Base-by-base conservation (phyloP, 2,888 invertebrate species). In the Tuberolachnus salignus region DNA sequence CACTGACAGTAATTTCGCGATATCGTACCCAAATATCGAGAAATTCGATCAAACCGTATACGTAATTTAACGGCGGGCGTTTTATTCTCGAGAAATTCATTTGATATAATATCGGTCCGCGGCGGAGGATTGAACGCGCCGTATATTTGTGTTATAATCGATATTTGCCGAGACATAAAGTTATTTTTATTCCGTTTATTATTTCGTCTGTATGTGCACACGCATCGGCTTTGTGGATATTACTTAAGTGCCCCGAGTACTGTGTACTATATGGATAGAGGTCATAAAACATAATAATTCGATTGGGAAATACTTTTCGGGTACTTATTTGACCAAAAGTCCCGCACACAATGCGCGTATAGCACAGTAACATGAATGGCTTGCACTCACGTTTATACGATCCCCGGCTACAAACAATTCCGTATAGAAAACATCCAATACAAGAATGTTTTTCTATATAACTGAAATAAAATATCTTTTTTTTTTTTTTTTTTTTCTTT, bases 401-500 rank as follows among this genome's bases (percentile, higher is more conserved):
- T 49, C n/a, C 42, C n/a, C 3, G 46, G 23, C 46, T 46, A 19
- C 71, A 13, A 71, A 71, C 57, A 71, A 59, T 71, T 70, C 42
- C 71, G 49, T 49, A 51, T 34, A 16, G 63, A 34, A 63, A 26
- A 34, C 72, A 46, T 51, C 34, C 61, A 19, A 51, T 61, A 61
- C 72, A 49, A 73, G 14, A 64, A 64, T 51, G 64, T 74, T 75
- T 75, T 75, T 51, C 73, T 63, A 26, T 73, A 26, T 46, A 75
- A 75, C 75, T 26, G 66, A 75, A 75, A 75, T 66, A 75, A 75
- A 75, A 75, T 66, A 66, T 66, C 44, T 66, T 75, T 78, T 59
- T 63, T 73, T 49, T 8, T 49, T 66, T 14, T 49, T 23, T 23
- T 3, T 42, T 34, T 34, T 63, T 34, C 34, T 46, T 75, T 53